phyloP scores from a whole-genome alignment of 2,113 vertebrate species.

The Periophthalmus modestus region DNA sequence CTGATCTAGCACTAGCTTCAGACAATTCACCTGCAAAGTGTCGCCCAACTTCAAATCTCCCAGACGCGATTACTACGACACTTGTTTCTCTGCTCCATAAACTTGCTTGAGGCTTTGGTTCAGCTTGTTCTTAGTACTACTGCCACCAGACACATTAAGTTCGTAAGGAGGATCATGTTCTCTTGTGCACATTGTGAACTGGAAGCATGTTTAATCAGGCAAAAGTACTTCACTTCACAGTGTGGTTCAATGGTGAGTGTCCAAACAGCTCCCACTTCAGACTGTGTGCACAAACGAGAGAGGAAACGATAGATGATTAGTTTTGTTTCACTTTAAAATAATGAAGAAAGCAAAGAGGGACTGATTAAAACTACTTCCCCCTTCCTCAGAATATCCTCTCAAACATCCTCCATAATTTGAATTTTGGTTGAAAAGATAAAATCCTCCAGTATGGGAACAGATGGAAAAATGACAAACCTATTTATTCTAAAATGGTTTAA shows the following conservation, averaged over 20 bases:
- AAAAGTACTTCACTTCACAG: slow-evolving; percentile 44
- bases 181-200: slow-evolving; percentile 19
- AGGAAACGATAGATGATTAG: neutral
- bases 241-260: slow-evolving; percentile 23
- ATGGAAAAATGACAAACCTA: neutral
- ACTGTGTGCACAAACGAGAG: neutral
- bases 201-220: slow-evolving; percentile 40
- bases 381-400: neutral
- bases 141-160: slow-evolving; percentile 13
- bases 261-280: slow-evolving; percentile 31
- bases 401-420: neutral
- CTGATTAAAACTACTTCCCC: neutral
- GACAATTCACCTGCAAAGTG: neutral
- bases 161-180: neutral
- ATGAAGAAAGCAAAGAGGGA: neutral
- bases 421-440: neutral
- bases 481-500: no score
- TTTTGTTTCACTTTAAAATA: slow-evolving; percentile 7
- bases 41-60: slow-evolving; percentile 36
- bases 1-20: neutral
- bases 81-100: slow-evolving; percentile 58
- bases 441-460: neutral
- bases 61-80: slow-evolving; percentile 45
- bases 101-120: slow-evolving; percentile 41
- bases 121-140: slow-evolving; percentile 23